Conservation (phyloP, 2,113 vertebrate genomes). For the Uria aalge region DNA sequence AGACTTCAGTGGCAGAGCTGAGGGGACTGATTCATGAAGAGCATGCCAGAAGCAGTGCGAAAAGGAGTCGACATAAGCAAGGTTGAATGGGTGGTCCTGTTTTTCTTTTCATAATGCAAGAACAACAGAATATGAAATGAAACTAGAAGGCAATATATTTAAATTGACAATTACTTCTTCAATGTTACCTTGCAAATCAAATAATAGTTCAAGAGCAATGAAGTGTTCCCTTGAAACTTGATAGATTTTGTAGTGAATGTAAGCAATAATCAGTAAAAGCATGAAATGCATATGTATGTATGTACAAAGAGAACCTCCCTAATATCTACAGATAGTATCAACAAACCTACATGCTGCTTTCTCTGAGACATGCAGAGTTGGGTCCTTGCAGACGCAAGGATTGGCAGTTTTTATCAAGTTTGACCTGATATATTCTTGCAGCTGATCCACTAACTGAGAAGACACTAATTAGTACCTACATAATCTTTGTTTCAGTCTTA, state of each 20-base stretch:
- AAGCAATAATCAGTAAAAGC: background rate
- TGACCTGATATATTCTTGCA: background rate
- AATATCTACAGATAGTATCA: background rate
- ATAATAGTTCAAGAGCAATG: background rate
- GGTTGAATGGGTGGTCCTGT: background rate
- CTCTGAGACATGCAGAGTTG: background rate
- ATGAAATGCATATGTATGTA: background rate
- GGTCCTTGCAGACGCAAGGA: background rate
- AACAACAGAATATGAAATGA: background rate
- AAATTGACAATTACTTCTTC: background rate
- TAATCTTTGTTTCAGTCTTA: background rate
- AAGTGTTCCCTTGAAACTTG: background rate
- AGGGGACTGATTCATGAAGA: background rate
- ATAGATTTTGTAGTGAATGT: background rate
- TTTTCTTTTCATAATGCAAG: background rate
- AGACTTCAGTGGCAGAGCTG: background rate
- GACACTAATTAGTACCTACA: background rate
- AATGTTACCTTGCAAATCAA: background rate
- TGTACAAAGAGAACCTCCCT: background rate
- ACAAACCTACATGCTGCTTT: background rate
- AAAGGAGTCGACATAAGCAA: background rate
- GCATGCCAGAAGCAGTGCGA: background rate
- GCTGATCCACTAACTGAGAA: background rate
- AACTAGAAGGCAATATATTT: background rate
- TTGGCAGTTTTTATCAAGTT: background rate